A percentile compares a stretch with the other conserved stretches of the same genome.
Evolutionary conservation across 1,140 invertebrate species (phyloP).

Genomic region (Neodiprion fabricii): DNA sequence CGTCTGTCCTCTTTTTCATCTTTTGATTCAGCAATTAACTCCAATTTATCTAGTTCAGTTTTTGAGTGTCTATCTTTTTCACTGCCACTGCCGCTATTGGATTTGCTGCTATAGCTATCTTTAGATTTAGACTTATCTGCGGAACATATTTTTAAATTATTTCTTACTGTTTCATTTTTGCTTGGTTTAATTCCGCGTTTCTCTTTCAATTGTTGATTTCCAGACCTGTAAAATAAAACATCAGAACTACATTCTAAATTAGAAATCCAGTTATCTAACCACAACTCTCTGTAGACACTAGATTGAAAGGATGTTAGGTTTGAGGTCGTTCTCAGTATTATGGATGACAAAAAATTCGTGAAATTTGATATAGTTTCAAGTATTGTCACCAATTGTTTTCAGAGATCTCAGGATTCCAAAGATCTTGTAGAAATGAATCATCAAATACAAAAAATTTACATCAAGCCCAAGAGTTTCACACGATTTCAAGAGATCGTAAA

Average conservation of each 20-base stretch:
- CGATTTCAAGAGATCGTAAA: too few species aligned
- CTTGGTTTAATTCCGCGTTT: constrained; percentile 19
- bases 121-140: constrained; percentile 21
- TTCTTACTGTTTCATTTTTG: constrained; percentile 20
- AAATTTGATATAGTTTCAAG: too few species aligned
- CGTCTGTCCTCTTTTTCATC: background rate
- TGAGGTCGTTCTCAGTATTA: too few species aligned
- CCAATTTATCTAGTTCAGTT: background rate
- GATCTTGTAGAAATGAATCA: too few species aligned
- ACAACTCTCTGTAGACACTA: background rate
- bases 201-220: constrained; percentile 28
- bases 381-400: too few species aligned
- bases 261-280: background rate
- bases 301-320: too few species aligned
- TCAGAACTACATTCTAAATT: background rate
- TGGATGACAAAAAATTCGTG: too few species aligned
- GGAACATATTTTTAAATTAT: constrained; percentile 16
- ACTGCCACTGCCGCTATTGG: constrained; percentile 15
- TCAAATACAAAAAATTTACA: too few species aligned
- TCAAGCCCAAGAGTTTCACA: too few species aligned
- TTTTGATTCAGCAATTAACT: background rate
- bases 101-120: constrained; percentile 20
- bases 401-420: too few species aligned
- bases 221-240: constrained; percentile 21
- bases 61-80: background rate